Base-by-base conservation (phyloP, 2,113 vertebrate species). In the Electrona antarctica region DNA sequence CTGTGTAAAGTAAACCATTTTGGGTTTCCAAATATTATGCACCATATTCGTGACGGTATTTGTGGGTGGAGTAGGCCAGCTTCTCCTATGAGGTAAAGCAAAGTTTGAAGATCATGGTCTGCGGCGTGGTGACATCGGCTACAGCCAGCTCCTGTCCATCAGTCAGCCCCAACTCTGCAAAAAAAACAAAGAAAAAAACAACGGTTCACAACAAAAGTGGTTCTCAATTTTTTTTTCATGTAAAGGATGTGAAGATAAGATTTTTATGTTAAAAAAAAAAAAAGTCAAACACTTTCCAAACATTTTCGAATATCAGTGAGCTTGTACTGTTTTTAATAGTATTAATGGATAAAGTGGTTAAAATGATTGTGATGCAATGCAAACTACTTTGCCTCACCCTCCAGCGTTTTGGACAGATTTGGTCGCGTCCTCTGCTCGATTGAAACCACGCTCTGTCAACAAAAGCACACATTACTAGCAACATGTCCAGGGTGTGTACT, bases 51-150 rank as follows among this genome's bases (percentile, higher is more conserved):
- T 12, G 46, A 49, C 46, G 15, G 13, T 60, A 49, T 54, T 45
- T 64, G 45, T 8, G 47, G 67, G 61, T 13, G 55, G 66, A 78
- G 72, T 74, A 80, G 48, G 61, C 73, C 58, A 65, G 58, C 61
- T 68, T 14, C 45, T 83, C 57, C 92, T 94, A 96, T 89, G 94
- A 93, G 76, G 93, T 97, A 88, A 97, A 97, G 81, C 95, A 93
- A 75, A 99, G 96, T 84, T 95, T 97, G 90, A 99, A 98, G 64
- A 98, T 85, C 85, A 98, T 91, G 10, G 96, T 98, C 88, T 99
- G 97, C 60, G 97, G 97, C 62, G 96, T 97, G 68, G 97, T 99
- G 82, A 95, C 81, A 89, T 98, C 97, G 74, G 96, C 96, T 74
- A 98, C 96, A 46, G 96, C 96, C 75, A 99, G 90, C 74, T 99